A percentile compares a stretch with the other conserved stretches of the same genome.
phyloP scores from a whole-genome alignment of 2,888 invertebrate genomes.

The Noctua fimbriata region DNA sequence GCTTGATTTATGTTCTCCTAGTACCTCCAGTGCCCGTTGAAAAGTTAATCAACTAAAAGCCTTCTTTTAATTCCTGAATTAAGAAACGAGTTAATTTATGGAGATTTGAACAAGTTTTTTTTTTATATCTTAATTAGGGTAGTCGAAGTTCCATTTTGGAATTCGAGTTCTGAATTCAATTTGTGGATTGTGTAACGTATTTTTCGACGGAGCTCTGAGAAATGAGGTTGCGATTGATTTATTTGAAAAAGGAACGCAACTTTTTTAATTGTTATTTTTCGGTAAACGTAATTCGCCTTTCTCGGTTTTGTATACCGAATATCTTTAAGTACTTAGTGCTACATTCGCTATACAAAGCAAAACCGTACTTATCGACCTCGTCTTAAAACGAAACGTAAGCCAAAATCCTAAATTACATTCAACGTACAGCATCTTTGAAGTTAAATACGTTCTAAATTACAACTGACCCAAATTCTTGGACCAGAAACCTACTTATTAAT shows the following conservation, averaged over 20 bases:
- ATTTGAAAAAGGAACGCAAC: slow-evolving; percentile 27
- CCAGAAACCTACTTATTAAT: slow-evolving; percentile 36
- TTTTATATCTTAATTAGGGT: slow-evolving; percentile 80
- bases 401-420: slow-evolving; percentile 37
- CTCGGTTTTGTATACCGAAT: background rate
- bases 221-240: slow-evolving; percentile 38
- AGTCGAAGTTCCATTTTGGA: slow-evolving; percentile 56
- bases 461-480: slow-evolving; percentile 37
- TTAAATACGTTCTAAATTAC: slow-evolving; percentile 44
- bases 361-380: slow-evolving; percentile 18
- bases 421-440: slow-evolving; percentile 41
- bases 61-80: slow-evolving; percentile 81
- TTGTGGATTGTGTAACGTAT: slow-evolving; percentile 43
- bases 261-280: slow-evolving; percentile 10
- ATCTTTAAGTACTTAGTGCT: background rate
- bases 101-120: slow-evolving; percentile 78
- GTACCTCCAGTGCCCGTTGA: slow-evolving; percentile 83
- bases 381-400: slow-evolving; percentile 30
- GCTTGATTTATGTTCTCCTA: slow-evolving; percentile 86
- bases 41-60: slow-evolving; percentile 89
- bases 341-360: slow-evolving; percentile 17
- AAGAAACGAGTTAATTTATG: slow-evolving; percentile 86
- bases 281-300: background rate
- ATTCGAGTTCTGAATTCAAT: slow-evolving; percentile 53
- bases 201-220: slow-evolving; percentile 21